Evolutionary conservation across 2,113 vertebrate genomes (phyloP), one percentile per base, ranked within the genome.

Genomic region (Rhea pennata): DNA sequence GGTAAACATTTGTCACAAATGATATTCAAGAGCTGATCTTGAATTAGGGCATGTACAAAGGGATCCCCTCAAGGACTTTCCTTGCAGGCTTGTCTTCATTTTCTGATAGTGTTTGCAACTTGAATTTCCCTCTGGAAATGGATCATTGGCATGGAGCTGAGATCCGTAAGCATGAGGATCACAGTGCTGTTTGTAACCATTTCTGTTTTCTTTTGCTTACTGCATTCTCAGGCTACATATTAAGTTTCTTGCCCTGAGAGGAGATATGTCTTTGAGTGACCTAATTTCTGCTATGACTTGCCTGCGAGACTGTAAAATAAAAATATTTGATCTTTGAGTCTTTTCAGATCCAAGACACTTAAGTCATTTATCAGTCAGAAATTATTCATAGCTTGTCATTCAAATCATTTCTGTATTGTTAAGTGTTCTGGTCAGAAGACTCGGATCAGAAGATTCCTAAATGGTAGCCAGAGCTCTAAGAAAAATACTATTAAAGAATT

Each of bases 191-290:
- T 83, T 89, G 81, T 83, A 81, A 12, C 10, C 50, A 33, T 75
- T 76, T 92, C 39, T 87, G 9, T 14, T 92, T 77, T 81, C 42
- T 90, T 92, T 90, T 95, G 77, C 71, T 95, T 95, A 83, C 56
- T 71, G 27, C 23, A 66, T 61, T 79, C 46, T 87, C 56, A 71
- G 67, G 75, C 54, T 84, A 33, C n/a, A 53, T 84, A 62, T 72
- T 62, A 5, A 0, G 1, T 61, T 74, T 92, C 44, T 65, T 61
- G 15, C 78, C 31, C 77, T 88, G 44, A 56, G 50, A 92, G 73
- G 40, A 79, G 40, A 46, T n/a, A 79, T 31, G 22, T 50, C 19
- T 70, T 91, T 82, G 9, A 48, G 61, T 74, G 39, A 56, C n/a
- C 46, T 83, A 92, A 79, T 62, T 92, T 87, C 56, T 72, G 12